Base-by-base conservation (phyloP, 2,113 vertebrate species). In the Pyrgilauda ruficollis region DNA sequence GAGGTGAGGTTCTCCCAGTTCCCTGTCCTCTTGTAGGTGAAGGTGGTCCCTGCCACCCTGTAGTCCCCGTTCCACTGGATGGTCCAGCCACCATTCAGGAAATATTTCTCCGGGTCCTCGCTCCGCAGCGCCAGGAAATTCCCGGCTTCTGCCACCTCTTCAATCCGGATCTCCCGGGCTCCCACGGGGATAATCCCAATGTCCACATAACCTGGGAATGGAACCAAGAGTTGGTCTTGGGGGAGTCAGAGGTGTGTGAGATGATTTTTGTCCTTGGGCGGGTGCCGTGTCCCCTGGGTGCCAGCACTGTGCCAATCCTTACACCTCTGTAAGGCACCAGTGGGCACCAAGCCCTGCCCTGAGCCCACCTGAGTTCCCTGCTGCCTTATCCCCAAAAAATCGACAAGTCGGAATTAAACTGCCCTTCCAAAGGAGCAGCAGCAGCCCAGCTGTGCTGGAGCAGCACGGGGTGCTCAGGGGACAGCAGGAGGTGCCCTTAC, bases 21-120 rank as follows among this genome's bases (percentile, higher is more conserved):
- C 2, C 99, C 99, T 0, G 84, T 98, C 85, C 99, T 98, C 44
- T 98, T 96, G 3, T 99, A 99, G 39, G 98, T 99, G 97, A 99
- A 99, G 15, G 99, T 98, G 6, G 99, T 98, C 61, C 99, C 99
- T 0, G 99, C 99, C 83, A 98, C 98, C 82, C 98, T 97, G 97
- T 99, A 99, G 63, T 99, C 98, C 15, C 99, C 99, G 0, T 98
- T 98, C 99, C 99, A 99, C 96, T 99, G 99, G 91, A 99, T 99
- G 56, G 98, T 99, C 99, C 99, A 99, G 91, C 98, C 99, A 0
- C 99, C 99, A 0, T 99, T 99, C 92, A 99, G 98, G 97, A 99
- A 99, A 95, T 99, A 99, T 63, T 98, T 98, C 68, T 98, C 98
- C 0, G 98, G 98, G 90, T 98, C 98, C 94, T 98, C 98, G 2